Conservation (phyloP, 2,113 vertebrate genomes). For the Psettodes erumei region DNA sequence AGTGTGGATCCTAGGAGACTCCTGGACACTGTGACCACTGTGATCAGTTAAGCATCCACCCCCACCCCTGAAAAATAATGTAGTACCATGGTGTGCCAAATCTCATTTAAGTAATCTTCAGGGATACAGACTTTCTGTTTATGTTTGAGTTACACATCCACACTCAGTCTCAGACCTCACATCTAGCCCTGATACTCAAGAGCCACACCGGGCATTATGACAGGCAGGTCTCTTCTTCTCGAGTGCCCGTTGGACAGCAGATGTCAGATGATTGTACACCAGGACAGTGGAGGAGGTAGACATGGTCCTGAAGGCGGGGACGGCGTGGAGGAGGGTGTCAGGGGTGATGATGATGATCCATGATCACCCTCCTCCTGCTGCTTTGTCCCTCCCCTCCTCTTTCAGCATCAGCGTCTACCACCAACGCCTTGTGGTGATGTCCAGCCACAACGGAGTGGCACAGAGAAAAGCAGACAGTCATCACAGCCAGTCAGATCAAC, state of each 20-base stretch:
- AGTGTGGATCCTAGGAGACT: slow-evolving; percentile 52
- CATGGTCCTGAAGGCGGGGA: not conserved
- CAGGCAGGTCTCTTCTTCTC: slow-evolving; percentile 17
- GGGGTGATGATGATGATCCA: not conserved
- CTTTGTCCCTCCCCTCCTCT: slow-evolving; percentile 12
- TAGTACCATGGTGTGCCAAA: slow-evolving; percentile 80
- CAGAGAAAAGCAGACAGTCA: slow-evolving; percentile 1
- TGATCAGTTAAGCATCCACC: slow-evolving; percentile 32
- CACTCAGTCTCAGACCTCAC: slow-evolving; percentile 14
- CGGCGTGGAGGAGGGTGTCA: not conserved
- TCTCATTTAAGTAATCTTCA: slow-evolving; percentile 77
- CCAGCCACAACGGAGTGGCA: slow-evolving; percentile 17
- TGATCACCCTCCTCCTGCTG: not conserved
- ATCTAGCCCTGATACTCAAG: not conserved
- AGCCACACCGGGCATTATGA: not conserved
- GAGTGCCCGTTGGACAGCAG: slow-evolving; percentile 2
- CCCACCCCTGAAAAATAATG: slow-evolving; percentile 35
- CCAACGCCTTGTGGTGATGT: slow-evolving; percentile 76
- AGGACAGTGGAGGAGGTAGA: slow-evolving; percentile 15
- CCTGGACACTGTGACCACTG: slow-evolving; percentile 71
- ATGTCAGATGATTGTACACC: slow-evolving; percentile 37
- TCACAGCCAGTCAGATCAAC: slow-evolving; percentile 1
- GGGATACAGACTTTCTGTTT: slow-evolving; percentile 73
- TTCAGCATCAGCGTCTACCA: slow-evolving; percentile 59
- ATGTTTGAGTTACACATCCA: slow-evolving; percentile 60